A percentile compares a stretch with the other conserved stretches of the same genome.
phyloP scores from a whole-genome alignment of 2,113 vertebrate genomes.

The Nerophis lumbriciformis region DNA sequence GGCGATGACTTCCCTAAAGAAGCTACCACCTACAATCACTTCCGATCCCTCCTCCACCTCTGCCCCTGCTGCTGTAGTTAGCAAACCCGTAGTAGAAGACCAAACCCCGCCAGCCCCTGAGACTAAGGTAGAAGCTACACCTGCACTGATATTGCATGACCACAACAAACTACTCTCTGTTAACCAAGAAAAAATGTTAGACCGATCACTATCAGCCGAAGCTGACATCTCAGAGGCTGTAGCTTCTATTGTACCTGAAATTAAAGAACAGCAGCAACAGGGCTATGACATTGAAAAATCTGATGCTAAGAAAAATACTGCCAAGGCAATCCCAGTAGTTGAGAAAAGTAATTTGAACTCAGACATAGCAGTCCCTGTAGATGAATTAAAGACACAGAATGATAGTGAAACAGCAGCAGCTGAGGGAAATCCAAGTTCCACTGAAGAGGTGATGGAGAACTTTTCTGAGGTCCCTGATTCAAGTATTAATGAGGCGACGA shows the following conservation, averaged over 20 bases:
- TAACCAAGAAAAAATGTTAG: conserved; percentile 37
- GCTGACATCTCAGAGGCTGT: conserved; percentile 29
- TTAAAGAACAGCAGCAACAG: neutral
- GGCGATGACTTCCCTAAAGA: conserved; percentile 63
- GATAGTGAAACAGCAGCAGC: conserved; percentile 18
- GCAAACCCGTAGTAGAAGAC: conserved; percentile 60
- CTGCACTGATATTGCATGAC: conserved; percentile 17
- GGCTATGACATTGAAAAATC: neutral
- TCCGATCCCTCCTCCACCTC: conserved; percentile 39
- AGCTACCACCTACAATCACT: conserved; percentile 55
- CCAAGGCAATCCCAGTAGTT: conserved; percentile 1
- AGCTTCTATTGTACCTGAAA: conserved; percentile 13
- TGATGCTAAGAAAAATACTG: neutral
- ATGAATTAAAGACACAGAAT: conserved; percentile 21
- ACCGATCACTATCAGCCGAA: conserved; percentile 14
- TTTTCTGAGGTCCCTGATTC: conserved; percentile 14
- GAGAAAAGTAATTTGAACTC: conserved; percentile 11
- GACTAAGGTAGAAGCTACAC: conserved; percentile 61
- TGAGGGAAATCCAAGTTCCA: conserved; percentile 18
- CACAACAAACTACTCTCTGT: conserved; percentile 40
- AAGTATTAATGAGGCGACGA: conserved; percentile 36
- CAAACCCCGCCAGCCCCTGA: conserved; percentile 45
- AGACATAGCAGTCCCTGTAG: conserved; percentile 10
- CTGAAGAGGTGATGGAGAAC: conserved; percentile 22
- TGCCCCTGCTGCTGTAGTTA: conserved; percentile 57